phyloP scores from a whole-genome alignment of 2,797 vertebrate genomes.

The Trichosurus vulpecula region DNA sequence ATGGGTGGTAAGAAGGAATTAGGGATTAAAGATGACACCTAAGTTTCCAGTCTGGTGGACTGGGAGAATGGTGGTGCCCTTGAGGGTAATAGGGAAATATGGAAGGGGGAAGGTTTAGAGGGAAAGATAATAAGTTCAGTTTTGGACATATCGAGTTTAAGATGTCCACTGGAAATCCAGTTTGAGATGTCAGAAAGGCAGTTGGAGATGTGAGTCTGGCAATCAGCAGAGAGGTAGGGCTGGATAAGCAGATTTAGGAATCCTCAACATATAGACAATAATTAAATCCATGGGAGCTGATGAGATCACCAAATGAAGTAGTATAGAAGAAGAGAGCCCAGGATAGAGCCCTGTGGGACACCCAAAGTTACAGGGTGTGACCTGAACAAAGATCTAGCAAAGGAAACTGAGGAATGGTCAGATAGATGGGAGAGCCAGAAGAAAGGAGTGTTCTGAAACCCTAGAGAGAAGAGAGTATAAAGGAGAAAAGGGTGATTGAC shows the following conservation, averaged over 20 bases:
- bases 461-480: neutral
- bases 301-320: neutral
- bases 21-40: neutral
- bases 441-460: neutral
- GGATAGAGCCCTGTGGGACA: neutral
- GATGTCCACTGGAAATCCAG: neutral
- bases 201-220: neutral
- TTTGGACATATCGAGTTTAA: neutral
- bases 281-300: neutral
- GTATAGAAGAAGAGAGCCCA: neutral
- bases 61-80: neutral
- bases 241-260: neutral
- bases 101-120: neutral
- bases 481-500: neutral
- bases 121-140: neutral
- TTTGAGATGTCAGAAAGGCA: neutral
- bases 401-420: neutral
- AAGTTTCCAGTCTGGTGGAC: neutral
- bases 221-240: neutral
- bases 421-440: neutral
- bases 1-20: neutral
- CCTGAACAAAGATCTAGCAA: neutral
- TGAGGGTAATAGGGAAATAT: neutral
- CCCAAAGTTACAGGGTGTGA: neutral
- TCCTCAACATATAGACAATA: neutral